Base-by-base conservation (phyloP, 2,113 vertebrate genomes). In the Lucifuga dentata region DNA sequence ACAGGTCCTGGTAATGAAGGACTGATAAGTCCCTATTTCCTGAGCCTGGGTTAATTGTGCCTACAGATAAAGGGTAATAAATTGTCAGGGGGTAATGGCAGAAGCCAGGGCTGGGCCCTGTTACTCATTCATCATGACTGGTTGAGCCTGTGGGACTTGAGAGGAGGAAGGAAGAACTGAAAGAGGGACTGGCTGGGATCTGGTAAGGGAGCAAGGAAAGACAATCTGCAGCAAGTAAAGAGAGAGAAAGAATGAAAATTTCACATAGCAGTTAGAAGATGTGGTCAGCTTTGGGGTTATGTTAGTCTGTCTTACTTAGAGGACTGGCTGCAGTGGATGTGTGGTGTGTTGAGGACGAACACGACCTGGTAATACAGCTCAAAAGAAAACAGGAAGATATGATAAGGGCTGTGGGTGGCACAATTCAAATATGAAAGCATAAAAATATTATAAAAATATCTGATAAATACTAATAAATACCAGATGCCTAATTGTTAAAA, bases 21-120 rank as follows among this genome's bases (percentile, higher is more conserved):
- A 86, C 88, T 89, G 90, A 89, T 90, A 91, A 91, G 86, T 89
- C 84, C 81, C 87, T 84, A 83, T 88, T 89, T 90, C 81, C 80
- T 77, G 73, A 85, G 87, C 88, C 75, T 78, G 86, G 88, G 91
- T 91, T 92, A 92, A 92, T 92, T 90, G 88, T 83, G 78, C 83
- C 87, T 71, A 80, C 86, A 90, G 90, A 91, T 91, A 91, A 91
- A 86, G 84, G 76, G 82, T 88, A 90, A 92, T 90, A 91, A 85
- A 92, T 92, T 89, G 88, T 87, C 85, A 85, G 32, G 17, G 80
- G 83, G 83, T 81, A 90, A 90, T 89, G 88, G 88, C 81, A 84
- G 81, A 64, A 86, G 85, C 78, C 75, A 16, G 77, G 68, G 66
- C 85, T 55, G 43, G 57, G 86, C 56, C 72, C 83, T 84, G 83